Evolutionary conservation across 2,888 invertebrate species (phyloP).

Genomic region (Phrixothrix hirtus): DNA sequence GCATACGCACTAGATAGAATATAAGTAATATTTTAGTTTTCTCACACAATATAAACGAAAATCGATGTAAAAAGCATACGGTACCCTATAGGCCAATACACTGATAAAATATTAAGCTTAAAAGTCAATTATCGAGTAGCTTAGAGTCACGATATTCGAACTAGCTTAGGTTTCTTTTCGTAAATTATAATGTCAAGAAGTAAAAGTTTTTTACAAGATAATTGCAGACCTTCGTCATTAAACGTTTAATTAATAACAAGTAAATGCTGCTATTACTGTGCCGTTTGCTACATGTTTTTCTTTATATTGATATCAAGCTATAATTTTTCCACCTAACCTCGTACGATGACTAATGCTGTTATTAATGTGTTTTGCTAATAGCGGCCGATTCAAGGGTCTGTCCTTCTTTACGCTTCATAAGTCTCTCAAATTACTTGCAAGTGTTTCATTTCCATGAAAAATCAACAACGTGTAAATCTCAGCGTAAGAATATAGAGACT

Average conservation of each 20-base stretch:
- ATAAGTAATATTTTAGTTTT: not conserved
- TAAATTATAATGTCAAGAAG: not conserved
- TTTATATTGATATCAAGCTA: no score
- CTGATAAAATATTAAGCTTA: constrained; percentile 1
- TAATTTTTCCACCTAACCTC: no score
- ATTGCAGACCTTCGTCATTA: no score
- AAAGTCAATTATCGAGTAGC: constrained; percentile 3
- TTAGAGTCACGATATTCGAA: not conserved
- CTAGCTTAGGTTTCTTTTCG: not conserved
- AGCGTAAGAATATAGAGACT: constrained; percentile 10
- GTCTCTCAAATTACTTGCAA: not conserved
- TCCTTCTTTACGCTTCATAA: no score
- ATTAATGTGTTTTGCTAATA: no score
- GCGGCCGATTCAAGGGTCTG: no score
- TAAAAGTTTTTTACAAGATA: not conserved
- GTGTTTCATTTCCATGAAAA: constrained; percentile 5
- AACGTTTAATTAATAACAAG: no score
- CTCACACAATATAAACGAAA: constrained; percentile 1
- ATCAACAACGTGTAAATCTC: constrained; percentile 20
- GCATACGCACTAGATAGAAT: no score
- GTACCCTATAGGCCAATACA: not conserved
- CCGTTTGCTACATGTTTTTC: no score
- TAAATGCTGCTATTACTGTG: no score
- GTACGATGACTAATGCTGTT: no score
- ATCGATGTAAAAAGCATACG: not conserved